Evolutionary conservation across 2,888 invertebrate genomes (phyloP), one percentile per base, ranked within the genome.

Genomic region (Monoplex corrugatus): DNA sequence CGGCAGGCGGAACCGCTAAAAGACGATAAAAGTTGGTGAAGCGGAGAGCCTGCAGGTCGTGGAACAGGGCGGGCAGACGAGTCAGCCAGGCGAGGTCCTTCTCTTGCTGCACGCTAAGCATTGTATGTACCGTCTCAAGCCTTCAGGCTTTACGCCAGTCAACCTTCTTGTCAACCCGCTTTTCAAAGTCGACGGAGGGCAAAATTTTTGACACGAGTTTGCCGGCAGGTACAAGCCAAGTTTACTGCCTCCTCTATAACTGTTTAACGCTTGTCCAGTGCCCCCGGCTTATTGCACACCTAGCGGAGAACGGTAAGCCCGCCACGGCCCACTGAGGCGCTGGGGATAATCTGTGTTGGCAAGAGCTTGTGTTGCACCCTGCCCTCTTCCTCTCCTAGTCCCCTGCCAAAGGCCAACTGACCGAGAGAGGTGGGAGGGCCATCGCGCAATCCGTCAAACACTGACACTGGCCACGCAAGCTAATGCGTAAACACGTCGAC

Each of bases 401-500:
- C 40, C n/a, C 38, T 44, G 38, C 78, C 78, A 78, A 78, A 50
- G 86, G 86, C n/a, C 86, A 86, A 86, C 28, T 68, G 86, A 86
- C 86, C 86, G 40, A 28, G 3, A 43, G 50, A 38, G 38, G 68
- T 19, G 68, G 86, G 68, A 57, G 68, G 86, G 23, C 86, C 28
- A 43, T n/a, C 23, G 38, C 63, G 68, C 86, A 86, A 86, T 86
- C 86, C 86, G 86, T 86, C 86, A 86, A 86, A 84, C 84, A 16
- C n/a, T 86, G 63, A 86, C 86, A 86, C 68, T n/a, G 68, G 68
- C 86, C 68, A 68, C 40, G 86, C 40, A 57, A 35, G 68, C 63
- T 68, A 86, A 86, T 86, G 86, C 86, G 86, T 86, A 86, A 63
- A 86, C 86, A 86, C 85, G 85, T 85, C 45, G 5, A 86, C 86